These are phyloP conservation scores for Heliconius hortense DNA, from an alignment of 2,888 invertebrate genomes.

Conservation along the genomic window DNA sequence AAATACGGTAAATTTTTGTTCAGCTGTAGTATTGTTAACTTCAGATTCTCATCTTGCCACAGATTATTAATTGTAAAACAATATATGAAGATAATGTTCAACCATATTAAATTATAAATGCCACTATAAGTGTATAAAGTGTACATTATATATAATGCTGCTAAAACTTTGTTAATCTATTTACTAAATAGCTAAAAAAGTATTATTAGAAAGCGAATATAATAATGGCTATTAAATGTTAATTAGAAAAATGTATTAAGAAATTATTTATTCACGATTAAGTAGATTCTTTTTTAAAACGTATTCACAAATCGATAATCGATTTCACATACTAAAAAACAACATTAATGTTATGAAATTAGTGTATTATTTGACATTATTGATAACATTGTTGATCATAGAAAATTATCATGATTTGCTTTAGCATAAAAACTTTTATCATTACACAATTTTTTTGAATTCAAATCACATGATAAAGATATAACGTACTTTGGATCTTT, in stretches of 20 bases:
- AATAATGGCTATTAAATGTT: background rate
- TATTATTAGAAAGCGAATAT: background rate
- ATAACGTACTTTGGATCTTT: no score
- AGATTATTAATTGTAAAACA: constrained; percentile 30
- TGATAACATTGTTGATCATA: no score
- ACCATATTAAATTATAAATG: background rate
- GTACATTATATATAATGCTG: background rate
- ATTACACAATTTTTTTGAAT: no score
- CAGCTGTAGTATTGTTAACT: constrained; percentile 35
- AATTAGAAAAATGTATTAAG: background rate
- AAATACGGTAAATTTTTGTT: constrained; percentile 51
- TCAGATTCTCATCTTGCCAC: constrained; percentile 34
- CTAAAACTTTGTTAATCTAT: background rate
- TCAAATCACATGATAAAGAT: no score
- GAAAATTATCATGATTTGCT: no score
- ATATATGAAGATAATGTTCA: constrained; percentile 10
- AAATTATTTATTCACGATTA: background rate
- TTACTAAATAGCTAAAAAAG: background rate
- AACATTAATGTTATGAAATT: no score
- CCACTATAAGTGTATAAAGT: background rate
- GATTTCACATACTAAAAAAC: no score
- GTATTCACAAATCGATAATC: no score
- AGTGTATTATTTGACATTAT: no score
- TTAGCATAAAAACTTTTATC: no score
- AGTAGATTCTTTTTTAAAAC: no score